A percentile compares a stretch with the other conserved stretches of the same genome.
These are phyloP conservation scores for Tyrannus savana DNA, from an alignment of 2,113 vertebrate species.

Conservation along the genomic window DNA sequence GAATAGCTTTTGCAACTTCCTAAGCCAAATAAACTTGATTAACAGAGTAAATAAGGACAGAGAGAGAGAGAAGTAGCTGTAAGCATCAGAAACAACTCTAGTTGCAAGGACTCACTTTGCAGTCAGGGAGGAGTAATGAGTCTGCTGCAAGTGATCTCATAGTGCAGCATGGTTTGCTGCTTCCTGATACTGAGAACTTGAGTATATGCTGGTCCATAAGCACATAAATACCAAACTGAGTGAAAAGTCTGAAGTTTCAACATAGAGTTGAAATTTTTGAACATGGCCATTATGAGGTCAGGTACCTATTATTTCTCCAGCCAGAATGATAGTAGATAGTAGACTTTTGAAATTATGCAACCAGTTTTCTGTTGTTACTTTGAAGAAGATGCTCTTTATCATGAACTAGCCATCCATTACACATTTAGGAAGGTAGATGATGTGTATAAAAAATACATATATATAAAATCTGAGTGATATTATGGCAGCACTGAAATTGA, in stretches of 20 bases:
- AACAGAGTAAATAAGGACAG: neutral
- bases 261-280: neutral
- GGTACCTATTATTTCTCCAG: neutral
- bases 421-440: neutral
- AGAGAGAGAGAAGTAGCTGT: neutral
- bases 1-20: conserved; percentile 1
- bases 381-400: neutral
- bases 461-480: neutral
- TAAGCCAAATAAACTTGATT: conserved; percentile 13
- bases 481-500: neutral
- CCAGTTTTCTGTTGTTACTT: neutral
- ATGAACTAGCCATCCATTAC: neutral
- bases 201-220: neutral
- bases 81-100: neutral
- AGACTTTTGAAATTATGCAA: neutral
- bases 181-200: neutral
- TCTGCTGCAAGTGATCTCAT: neutral
- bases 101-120: neutral
- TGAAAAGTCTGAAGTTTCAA: neutral
- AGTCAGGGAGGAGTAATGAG: neutral
- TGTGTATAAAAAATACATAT: neutral
- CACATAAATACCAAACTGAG: neutral
- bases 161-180: fast-evolving
- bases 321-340: neutral
- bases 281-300: neutral